Conservation (phyloP, 2,113 vertebrate species). For the Setophaga kirtlandii region DNA sequence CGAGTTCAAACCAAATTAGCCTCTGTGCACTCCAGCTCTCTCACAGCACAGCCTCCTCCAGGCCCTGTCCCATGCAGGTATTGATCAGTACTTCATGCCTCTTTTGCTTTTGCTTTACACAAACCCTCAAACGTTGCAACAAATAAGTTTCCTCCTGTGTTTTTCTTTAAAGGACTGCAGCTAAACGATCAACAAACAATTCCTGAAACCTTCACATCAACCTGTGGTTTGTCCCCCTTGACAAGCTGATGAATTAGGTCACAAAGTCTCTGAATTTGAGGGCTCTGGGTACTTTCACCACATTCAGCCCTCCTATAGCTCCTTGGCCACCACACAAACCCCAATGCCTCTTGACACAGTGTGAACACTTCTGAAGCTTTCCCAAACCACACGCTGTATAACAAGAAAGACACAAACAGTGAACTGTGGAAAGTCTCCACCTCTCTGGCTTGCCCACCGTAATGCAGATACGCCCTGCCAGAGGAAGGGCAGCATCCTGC, state of each 20-base stretch:
- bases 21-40: background rate
- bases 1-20: background rate
- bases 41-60: background rate
- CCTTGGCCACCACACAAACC: background rate
- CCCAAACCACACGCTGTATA: background rate
- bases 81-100: background rate
- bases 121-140: background rate
- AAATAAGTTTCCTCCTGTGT: background rate
- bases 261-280: background rate
- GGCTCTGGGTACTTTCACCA: background rate
- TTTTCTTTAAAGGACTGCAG: background rate
- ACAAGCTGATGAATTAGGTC: background rate
- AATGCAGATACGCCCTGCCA: slow-evolving; percentile 7
- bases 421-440: slow-evolving; percentile 2
- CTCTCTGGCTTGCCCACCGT: background rate
- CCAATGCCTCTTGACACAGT: background rate
- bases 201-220: background rate
- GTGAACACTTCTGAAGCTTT: background rate
- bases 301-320: background rate
- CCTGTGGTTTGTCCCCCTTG: background rate
- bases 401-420: background rate
- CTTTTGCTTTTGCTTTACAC: background rate
- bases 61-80: background rate
- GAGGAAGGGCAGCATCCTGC: slow-evolving; percentile 54
- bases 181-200: background rate